Base-by-base conservation (phyloP, 1,140 invertebrate genomes). In the Cyclina sinensis region DNA sequence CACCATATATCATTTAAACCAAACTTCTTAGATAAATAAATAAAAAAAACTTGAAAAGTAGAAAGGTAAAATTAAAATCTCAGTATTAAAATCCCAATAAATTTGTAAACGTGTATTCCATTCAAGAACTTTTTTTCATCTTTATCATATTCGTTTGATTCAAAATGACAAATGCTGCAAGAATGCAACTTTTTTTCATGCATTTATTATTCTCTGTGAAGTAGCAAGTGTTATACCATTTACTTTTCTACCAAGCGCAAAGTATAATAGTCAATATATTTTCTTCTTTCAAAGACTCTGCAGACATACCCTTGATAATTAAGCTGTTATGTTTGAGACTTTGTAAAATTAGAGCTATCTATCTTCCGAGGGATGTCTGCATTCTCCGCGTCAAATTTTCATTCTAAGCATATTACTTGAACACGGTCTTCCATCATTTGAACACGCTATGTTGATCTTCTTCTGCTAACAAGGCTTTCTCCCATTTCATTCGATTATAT, bases 311-410 rank as follows among this genome's bases (percentile, higher is more conserved):
- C 43, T 4, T 12, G 35, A 27, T 84, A 73, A 84, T 84, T 65
- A 84, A 84, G 82, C 32, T 84, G 46, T 84, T 48, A 73, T 39
- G 12, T 35, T 35, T 73, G 39, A 35, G 68, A 70, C 68, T 30
- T 35, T 73, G 48, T 48, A 37, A 84, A 84, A 84, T 73, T 73
- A 73, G 68, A 37, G 16, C 48, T 37, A 84, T 84, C 24, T 54
- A 84, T 84, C 82, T 48, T 51, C 24, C 24, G 11, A n/a, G 24
- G 65, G 65, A 35, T 48, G 27, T 4, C 21, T 16, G 27, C 62
- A 84, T 84, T 70, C 68, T 65, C 18, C 43, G 59, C 70, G 82
- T 84, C 82, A 73, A 84, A 73, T 84, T 27, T 84, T 84, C 82
- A 84, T 84, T 84, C 48, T 70, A 54, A 27, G 32, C 59, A 84